Base-by-base conservation (phyloP, 2,888 invertebrate species). In the Tiliacea aurago region DNA sequence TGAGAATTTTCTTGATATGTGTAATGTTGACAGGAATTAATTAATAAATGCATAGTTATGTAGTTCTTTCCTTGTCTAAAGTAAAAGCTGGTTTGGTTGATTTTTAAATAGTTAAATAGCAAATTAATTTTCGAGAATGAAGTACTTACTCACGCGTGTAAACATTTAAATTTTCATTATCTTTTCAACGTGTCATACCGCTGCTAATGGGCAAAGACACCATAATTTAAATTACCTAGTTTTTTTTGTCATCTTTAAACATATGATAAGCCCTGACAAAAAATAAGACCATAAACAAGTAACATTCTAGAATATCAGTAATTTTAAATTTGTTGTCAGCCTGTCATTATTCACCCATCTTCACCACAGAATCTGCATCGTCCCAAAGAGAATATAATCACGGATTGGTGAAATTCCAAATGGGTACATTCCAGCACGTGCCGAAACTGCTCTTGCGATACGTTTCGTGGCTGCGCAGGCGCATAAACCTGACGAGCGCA, bases 401-500 rank as follows among this genome's bases (percentile, higher is more conserved):
- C 20, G 13, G 49, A 66, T 70, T 69, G 43, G 9, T 66, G 20
- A 77, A 66, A 63, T 63, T 76, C 81, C 77, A 72, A 81, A 77
- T 77, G 68, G 72, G 59, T 66, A 78, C 73, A 85, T 85, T 70
- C 82, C 86, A 62, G 80, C 85, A 85, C 85, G 85, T 76, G 85
- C 84, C 73, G 51, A 67, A 70, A 70, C 68, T 51, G 64, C 64
- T 70, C 62, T 62, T 70, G 67, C 68, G 62, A 69, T 75, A 56
- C 68, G 71, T 81, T 80, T 51, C 76, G 76, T 67, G 49, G 15
- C 56, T 65, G 72, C 65, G 70, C 81, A 62, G 66, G 78, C 78
- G 80, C 86, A 86, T 86, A 86, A 86, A 86, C 81, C 79, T 86
- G 86, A 85, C 86, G 85, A 81, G 70, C 67, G 75, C 66, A 73